Evolutionary conservation across 1,140 invertebrate genomes (phyloP).

Genomic region (Drosophila pandora): DNA sequence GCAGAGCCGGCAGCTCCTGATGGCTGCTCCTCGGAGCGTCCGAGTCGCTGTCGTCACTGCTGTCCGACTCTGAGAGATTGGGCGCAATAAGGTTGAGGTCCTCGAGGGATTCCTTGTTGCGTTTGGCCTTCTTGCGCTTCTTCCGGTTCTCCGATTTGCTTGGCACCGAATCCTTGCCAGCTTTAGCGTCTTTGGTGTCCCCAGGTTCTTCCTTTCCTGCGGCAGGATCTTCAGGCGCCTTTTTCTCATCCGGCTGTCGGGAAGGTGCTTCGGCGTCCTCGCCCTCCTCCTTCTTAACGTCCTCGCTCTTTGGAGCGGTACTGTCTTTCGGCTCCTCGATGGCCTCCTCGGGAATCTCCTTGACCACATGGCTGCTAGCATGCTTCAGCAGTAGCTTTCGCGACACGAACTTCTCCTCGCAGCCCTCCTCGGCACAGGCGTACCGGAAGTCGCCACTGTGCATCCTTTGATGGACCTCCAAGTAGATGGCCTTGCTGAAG

Average conservation of each 20-base stretch:
- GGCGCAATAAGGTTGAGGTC: slow-evolving; percentile 89
- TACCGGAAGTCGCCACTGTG: slow-evolving; percentile 90
- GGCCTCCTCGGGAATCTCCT: slow-evolving; percentile 29
- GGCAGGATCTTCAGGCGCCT: neutral
- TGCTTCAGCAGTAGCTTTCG: slow-evolving; percentile 91
- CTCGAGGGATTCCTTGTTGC: slow-evolving; percentile 85
- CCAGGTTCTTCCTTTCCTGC: slow-evolving; percentile 16
- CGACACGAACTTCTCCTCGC: slow-evolving; percentile 91
- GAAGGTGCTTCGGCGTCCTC: neutral
- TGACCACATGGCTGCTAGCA: slow-evolving; percentile 84
- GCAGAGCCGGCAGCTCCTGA: slow-evolving; percentile 38
- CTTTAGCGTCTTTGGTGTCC: slow-evolving; percentile 60
- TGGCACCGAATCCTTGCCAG: slow-evolving; percentile 19
- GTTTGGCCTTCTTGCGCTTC: slow-evolving; percentile 86
- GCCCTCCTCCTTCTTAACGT: slow-evolving; percentile 24
- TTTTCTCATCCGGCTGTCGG: neutral
- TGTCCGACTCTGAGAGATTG: slow-evolving; percentile 92
- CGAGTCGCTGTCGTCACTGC: slow-evolving; percentile 90
- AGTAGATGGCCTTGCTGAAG: slow-evolving; percentile 90
- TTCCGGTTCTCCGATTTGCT: slow-evolving; percentile 62
- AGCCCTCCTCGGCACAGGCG: slow-evolving; percentile 87
- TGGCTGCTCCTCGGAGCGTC: slow-evolving; percentile 41
- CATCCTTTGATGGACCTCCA: slow-evolving; percentile 92
- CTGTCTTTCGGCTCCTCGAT: neutral
- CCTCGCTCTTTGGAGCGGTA: slow-evolving; percentile 3